These are phyloP conservation scores for Caenorhabditis sp. DNA, from an alignment of 2,888 invertebrate genomes.

Conservation along the genomic window DNA sequence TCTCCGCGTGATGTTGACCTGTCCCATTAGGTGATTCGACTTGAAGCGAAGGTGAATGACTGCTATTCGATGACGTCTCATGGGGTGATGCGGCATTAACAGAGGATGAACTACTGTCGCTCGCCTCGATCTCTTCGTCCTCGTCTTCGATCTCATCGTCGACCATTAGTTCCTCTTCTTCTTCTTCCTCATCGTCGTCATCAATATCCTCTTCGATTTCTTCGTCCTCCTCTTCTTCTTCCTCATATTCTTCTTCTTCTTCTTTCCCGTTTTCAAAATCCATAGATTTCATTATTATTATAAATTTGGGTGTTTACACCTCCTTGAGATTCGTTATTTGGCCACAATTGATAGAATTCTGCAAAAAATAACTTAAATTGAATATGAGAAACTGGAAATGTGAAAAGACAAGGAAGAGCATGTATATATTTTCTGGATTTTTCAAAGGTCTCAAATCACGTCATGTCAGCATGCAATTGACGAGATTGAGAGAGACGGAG, in stretches of 20 bases:
- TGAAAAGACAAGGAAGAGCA: too few species aligned
- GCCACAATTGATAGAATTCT: too few species aligned
- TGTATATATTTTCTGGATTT: too few species aligned
- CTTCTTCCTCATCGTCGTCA: slow-evolving; percentile 30
- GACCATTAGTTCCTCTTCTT: slow-evolving; percentile 36
- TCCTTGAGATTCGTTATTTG: too few species aligned
- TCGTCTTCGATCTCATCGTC: slow-evolving; percentile 43
- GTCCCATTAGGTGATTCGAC: slow-evolving; percentile 8
- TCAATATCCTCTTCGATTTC: too few species aligned
- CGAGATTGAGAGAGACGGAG: too few species aligned
- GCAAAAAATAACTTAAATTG: too few species aligned
- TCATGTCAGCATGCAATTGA: too few species aligned
- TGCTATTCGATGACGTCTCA: slow-evolving; percentile 26
- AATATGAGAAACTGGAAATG: too few species aligned
- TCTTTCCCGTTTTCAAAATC: neutral
- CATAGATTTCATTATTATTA: neutral
- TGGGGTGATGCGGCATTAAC: slow-evolving; percentile 23
- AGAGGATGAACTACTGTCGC: slow-evolving; percentile 21
- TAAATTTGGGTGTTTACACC: too few species aligned
- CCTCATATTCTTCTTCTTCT: too few species aligned
- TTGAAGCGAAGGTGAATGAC: slow-evolving; percentile 34
- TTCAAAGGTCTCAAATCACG: too few species aligned
- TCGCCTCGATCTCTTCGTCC: slow-evolving; percentile 8
- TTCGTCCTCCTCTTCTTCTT: neutral
- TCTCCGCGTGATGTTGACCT: slow-evolving; percentile 48